phyloP scores from a whole-genome alignment of 1,140 invertebrate species.

The Aphelenchoides besseyi region DNA sequence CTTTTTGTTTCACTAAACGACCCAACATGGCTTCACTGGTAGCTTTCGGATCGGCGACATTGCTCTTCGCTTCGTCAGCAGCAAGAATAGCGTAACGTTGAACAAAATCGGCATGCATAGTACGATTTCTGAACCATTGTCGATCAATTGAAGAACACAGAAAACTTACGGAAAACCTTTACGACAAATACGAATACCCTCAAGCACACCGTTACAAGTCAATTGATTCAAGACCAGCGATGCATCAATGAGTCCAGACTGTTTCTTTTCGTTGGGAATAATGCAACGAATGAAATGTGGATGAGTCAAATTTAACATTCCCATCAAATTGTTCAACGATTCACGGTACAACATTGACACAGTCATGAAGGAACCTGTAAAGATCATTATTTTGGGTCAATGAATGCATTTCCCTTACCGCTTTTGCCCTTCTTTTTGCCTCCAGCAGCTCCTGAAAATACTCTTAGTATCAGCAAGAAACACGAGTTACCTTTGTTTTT shows the following conservation, averaged over 20 bases:
- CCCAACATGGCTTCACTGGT: constrained; percentile 46
- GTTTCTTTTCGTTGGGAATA: constrained; percentile 98
- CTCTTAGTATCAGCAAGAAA: background rate
- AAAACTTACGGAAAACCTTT: constrained; percentile 99
- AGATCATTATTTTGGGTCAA: background rate
- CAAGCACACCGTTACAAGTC: constrained; percentile 99
- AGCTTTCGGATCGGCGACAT: constrained; percentile 48
- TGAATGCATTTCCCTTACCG: no score
- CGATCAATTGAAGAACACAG: no score
- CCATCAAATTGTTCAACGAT: constrained; percentile 62
- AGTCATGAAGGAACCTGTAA: constrained; percentile 60
- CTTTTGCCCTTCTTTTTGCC: constrained; percentile 29
- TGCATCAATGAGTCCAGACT: constrained; percentile 67
- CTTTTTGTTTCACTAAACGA: constrained; percentile 73
- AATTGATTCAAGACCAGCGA: constrained; percentile 69
- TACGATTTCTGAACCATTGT: constrained; percentile 88
- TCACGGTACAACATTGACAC: constrained; percentile 61
- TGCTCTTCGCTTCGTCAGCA: constrained; percentile 54
- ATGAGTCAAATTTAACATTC: constrained; percentile 70
- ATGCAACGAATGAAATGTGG: constrained; percentile 99
- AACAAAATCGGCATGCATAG: constrained; percentile 99
- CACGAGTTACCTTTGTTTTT: constrained; percentile 55
- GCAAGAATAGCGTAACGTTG: constrained; percentile 77
- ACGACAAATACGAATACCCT: constrained; percentile 99
- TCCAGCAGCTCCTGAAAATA: background rate